Evolutionary conservation across 2,888 invertebrate genomes (phyloP), one percentile per base, ranked within the genome.

Genomic region (Aleiodes alternator): DNA sequence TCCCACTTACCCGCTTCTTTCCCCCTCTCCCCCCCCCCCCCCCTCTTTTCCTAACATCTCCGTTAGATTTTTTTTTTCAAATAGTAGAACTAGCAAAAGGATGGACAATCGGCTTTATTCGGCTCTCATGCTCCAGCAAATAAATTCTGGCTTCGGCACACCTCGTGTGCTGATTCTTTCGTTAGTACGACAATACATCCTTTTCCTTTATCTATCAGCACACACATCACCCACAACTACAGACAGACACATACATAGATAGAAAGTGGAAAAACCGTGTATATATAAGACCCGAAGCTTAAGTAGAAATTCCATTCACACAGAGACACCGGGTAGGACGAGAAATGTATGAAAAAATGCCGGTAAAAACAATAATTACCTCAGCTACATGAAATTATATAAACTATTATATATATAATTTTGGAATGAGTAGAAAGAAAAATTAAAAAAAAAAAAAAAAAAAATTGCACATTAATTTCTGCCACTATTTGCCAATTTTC

Each of bases 11-110:
- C 53, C 43, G 50, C 31, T 11, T 73, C 38, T 16, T 38, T 55
- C 12, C 51, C 38, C 61, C 64, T 61, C 12, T 48, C 72, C 50
- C 43, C 9, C 61, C 29, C 56, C 56, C 14, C 31, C 12, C 48
- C 6, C 14, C 57, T 6, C n/a, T 34, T 23, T 23, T 11, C 57
- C 14, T 4, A 48, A 14, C 16, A 16, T 53, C 16, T 53, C 16
- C 16, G 14, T 51, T 14, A 3, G 6, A 11, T 12, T 51, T 14
- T 51, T 12, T 51, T 14, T 51, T 14, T 38, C 1, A 23, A 23
- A 23, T 23, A 23, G 23, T 23, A 1, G 23, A 23, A 23, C 23
- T 23, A 23, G 23, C 23, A 1, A 23, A 23, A 23, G 23, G n/a
- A n/a, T n/a, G n/a, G n/a, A n/a, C n/a, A n/a, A 23, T 23, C 23